Evolutionary conservation across 2,113 vertebrate genomes (phyloP), one percentile per base, ranked within the genome.

Genomic region (Pholis gunnellus): DNA sequence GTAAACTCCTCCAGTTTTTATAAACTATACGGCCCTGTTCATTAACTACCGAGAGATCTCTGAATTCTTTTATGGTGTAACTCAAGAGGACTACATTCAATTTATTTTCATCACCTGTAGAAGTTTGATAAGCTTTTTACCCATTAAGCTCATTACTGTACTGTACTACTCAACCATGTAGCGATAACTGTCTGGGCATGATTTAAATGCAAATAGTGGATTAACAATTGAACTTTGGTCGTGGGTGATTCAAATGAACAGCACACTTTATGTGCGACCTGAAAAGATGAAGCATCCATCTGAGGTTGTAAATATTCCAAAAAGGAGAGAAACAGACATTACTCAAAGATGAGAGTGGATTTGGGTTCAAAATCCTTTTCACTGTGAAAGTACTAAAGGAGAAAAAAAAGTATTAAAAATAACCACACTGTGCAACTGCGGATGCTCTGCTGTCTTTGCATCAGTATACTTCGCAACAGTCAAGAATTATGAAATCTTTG

Each of bases 331-430:
- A 52, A 81, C 20, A 14, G 40, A 42, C 36, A 72, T 27, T 52
- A 11, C 22, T 60, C 18, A 76, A 69, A 70, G 59, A 70, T 72
- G 25, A 65, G 42, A 9, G 27, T 46, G 42, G 59, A 27, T 75
- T 7, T 75, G 5, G 52, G 29, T 81, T 75, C 50, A 77, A 60
- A 31, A 27, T 25, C 4, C 4, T n/a, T 63, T 65, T 42, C 18
- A 27, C 22, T 78, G 42, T 36, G 9, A 46, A 73, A 73, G 54
- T 13, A 17, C 9, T n/a, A 20, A 31, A 61, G 75, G 59, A 46
- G 5, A 0, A 34, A 57, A n/a, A n/a, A 38, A 72, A 50, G 15
- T 59, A 63, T 60, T 34, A 15, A 61, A 82, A 52, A 67, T 59
- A 56, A 29, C 11, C 25, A 66, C 25, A 36, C 9, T 36, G 50